Base-by-base conservation (phyloP, 2,797 vertebrate species). In the Enteromius viviparus region DNA sequence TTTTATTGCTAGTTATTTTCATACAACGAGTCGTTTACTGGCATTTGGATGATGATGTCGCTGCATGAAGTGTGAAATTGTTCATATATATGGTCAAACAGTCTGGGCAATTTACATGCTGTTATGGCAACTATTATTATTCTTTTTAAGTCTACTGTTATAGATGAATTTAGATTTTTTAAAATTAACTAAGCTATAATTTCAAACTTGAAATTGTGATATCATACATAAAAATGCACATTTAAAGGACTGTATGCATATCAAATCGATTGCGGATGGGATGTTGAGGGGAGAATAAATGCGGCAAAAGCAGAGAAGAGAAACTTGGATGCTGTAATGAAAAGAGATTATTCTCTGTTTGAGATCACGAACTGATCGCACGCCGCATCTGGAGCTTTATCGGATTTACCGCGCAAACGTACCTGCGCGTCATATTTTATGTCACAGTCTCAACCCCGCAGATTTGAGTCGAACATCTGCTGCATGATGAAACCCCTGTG, bases 301-400 rank as follows among this genome's bases (percentile, higher is more conserved):
- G 74, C 74, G 51, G 32, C 32, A 26, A 19, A 51, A 78, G 21
- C 78, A 70, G 51, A 69, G 76, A 64, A 58, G 64, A 68, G 55
- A 75, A 79, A 69, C 49, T 60, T 69, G 42, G 53, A 49, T 60
- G 85, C 64, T 74, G 70, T 83, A 76, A 79, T 86, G 77, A 83
- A 76, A 70, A 70, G 69, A 69, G 81, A 86, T 83, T 79, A 83
- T 70, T 78, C 26, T 62, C 9, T 40, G 64, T 80, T 11, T 42
- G 49, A 69, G 34, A 70, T 70, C 32, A 40, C 47, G 64, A 62
- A 49, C 32, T 55, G 72, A 23, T 40, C 32, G 72, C 21, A 12
- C 74, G n/a, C 83, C 32, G 62, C 83, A 84, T 80, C 71, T 66
- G 78, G 66, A 47, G 66, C 23, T 78, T 65, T 65, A n/a, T 19